Evolutionary conservation across 92 coral and sea anemone species (phyloP).

Genomic region (Epizoanthus scotinus): DNA sequence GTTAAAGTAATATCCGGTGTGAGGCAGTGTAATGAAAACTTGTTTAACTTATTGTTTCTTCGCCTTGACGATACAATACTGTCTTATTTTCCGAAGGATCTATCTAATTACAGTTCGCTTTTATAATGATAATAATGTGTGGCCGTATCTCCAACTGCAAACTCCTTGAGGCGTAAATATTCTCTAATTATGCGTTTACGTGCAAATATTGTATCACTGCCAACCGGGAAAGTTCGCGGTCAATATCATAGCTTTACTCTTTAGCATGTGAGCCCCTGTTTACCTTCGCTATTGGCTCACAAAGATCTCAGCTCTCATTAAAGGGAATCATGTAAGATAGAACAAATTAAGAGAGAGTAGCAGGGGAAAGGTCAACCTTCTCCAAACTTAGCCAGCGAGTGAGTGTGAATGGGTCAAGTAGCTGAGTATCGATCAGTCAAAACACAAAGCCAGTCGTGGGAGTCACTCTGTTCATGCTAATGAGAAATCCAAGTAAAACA

Average conservation of each 20-base stretch:
- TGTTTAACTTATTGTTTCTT: constrained; percentile 12
- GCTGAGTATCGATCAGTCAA: constrained; percentile 1
- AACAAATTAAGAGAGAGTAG: neutral
- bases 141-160: neutral
- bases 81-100: constrained; percentile 12
- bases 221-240: constrained; percentile 27
- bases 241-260: constrained; percentile 30
- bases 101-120: constrained; percentile 23
- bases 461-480: constrained; percentile 6
- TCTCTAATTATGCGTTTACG: constrained; percentile 28
- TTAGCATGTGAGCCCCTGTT: constrained; percentile 13
- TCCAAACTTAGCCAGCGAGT: constrained; percentile 4
- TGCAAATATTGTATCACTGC: constrained; percentile 11
- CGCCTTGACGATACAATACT: neutral
- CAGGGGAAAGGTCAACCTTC: constrained; percentile 13
- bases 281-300: constrained; percentile 7
- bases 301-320: constrained; percentile 2
- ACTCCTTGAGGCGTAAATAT: constrained; percentile 32
- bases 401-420: constrained; percentile 1
- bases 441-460: constrained; percentile 5
- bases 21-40: constrained; percentile 6
- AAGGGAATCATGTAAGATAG: neutral
- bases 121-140: constrained; percentile 31
- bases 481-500: neutral
- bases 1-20: constrained; percentile 28